Evolutionary conservation across 2,113 vertebrate species (phyloP).

Genomic region (Dermatemys mawii): DNA sequence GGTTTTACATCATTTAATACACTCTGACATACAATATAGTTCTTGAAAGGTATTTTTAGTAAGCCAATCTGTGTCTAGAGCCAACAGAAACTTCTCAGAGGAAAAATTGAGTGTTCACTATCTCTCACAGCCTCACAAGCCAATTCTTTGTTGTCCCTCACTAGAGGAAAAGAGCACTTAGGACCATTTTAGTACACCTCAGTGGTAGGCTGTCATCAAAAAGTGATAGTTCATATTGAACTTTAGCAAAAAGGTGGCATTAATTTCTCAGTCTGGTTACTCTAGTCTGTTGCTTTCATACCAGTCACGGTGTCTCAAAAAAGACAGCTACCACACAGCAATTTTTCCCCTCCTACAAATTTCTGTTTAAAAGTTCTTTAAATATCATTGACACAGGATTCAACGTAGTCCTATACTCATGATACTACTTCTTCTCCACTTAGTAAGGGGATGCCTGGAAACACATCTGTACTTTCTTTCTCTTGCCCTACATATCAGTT

Average conservation of each 20-base stretch:
- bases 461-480: background rate
- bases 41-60: slow-evolving; percentile 33
- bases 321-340: background rate
- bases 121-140: background rate
- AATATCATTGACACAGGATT: background rate
- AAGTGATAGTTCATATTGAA: background rate
- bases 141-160: background rate
- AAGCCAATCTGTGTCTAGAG: slow-evolving; percentile 32
- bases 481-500: background rate
- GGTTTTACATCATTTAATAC: slow-evolving; percentile 32
- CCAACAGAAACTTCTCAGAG: background rate
- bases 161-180: slow-evolving; percentile 2
- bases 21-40: background rate
- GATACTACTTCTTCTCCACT: background rate
- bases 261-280: background rate
- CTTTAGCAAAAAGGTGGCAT: background rate
- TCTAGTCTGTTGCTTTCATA: background rate
- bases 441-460: background rate
- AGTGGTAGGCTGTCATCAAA: background rate
- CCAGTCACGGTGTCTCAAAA: background rate
- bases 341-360: background rate
- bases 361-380: background rate
- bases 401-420: background rate
- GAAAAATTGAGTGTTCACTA: background rate
- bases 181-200: background rate